Conservation (phyloP, 2,797 vertebrate genomes). For the Enteromius fasciolatus region DNA sequence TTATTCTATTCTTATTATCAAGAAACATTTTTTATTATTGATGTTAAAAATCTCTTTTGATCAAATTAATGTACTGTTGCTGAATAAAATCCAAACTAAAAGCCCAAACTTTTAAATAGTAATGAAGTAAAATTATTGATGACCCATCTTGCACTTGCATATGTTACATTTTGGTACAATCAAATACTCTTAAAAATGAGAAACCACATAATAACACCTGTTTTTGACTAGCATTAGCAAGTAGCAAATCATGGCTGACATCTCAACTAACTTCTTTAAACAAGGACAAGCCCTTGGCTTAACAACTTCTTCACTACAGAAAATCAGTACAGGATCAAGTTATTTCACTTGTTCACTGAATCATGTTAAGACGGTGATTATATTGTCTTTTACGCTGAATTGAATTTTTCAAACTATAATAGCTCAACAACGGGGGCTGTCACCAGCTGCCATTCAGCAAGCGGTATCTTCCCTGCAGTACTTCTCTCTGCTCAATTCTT, state of each 20-base stretch:
- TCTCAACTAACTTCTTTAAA: background rate
- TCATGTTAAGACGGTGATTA: background rate
- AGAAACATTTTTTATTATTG: background rate
- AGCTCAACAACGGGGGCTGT: background rate
- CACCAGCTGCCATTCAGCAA: slow-evolving; percentile 12
- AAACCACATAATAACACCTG: background rate
- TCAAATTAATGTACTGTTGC: background rate
- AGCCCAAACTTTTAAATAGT: too few relatives aligned
- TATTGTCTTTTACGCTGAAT: background rate
- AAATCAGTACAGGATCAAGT: background rate
- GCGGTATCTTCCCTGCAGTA: background rate
- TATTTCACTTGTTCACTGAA: background rate
- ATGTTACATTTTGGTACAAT: background rate
- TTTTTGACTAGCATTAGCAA: background rate
- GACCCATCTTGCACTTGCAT: background rate
- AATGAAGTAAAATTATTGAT: background rate
- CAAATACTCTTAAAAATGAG: background rate
- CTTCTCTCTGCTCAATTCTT: background rate
- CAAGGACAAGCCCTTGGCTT: background rate
- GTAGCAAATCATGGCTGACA: background rate
- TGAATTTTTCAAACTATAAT: background rate
- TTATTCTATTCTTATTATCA: background rate
- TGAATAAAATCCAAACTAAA: background rate
- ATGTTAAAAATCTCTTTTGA: background rate
- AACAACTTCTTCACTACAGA: background rate